Evolutionary conservation across 2,888 invertebrate genomes (phyloP), one percentile per base, ranked within the genome.

Genomic region (Lithodes maja): DNA sequence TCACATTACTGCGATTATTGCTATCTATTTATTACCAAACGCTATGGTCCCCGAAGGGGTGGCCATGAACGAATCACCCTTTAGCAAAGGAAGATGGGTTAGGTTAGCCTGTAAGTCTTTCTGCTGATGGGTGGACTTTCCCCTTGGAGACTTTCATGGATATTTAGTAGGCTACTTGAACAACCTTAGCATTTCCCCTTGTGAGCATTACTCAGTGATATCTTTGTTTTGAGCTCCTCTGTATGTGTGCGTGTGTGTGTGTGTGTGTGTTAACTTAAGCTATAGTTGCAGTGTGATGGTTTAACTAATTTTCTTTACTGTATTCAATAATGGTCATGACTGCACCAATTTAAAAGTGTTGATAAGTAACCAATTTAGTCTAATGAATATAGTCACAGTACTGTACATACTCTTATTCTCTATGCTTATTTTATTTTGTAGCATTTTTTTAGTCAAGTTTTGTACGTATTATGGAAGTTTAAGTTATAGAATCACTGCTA

Each of bases 401-500:
- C 33, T 33, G 33, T 33, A 33, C 33, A 33, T 78, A 68, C 78
- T 85, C 78, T 49, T 75, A 83, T 53, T 74, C 74, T 33, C 50
- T 74, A 83, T 61, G 68, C 78, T 78, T 85, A 78, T 68, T 85
- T 49, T 85, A 78, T 79, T 55, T 68, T 50, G 53, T 49, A 52
- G 9, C 50, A 3, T 80, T 50, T 54, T 53, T 33, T 33, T 33
- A 33, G 15, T 15, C 71, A 49, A 15, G n/a, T 53, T 69, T 71
- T 83, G 17, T 68, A 50, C 49, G n/a, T 83, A 69, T 61, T 54
- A 53, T 84, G 53, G 53, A 85, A 71, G 52, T 80, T 54, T 54
- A 54, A 75, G 53, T 74, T 69, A 80, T 85, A 80, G 79, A 71
- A 17, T 85, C 85, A 85, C 85, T 74, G 79, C 85, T 85, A 85